A percentile compares a stretch with the other conserved stretches of the same genome.
These are phyloP conservation scores for Aquatica leii DNA, from an alignment of 2,888 invertebrate species.

Conservation along the genomic window DNA sequence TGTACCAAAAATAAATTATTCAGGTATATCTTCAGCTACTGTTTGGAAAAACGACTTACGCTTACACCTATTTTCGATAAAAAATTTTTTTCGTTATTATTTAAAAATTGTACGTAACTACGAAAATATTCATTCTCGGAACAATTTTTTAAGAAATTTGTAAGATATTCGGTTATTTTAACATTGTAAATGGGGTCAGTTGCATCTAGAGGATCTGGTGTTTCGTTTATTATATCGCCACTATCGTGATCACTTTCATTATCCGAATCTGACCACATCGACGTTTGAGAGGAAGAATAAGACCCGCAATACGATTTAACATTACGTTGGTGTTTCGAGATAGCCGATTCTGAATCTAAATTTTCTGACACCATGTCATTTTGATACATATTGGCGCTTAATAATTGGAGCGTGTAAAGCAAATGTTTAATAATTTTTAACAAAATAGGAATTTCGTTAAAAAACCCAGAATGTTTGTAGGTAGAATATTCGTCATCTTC, in stretches of 20 bases:
- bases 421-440: conserved; percentile 25
- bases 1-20: too few species aligned
- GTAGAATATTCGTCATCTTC: neutral
- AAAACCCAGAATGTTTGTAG: neutral
- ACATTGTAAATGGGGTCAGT: conserved; percentile 31
- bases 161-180: conserved; percentile 20
- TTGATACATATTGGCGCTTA: neutral
- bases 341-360: neutral
- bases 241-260: conserved; percentile 3
- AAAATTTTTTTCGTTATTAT: conserved; percentile 14
- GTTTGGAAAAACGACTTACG: too few species aligned
- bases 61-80: conserved; percentile 8
- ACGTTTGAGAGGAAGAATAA: neutral
- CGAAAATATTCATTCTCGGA: conserved; percentile 16
- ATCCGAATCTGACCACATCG: conserved; percentile 9
- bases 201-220: conserved; percentile 20
- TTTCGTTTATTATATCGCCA: neutral
- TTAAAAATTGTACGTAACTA: conserved; percentile 16
- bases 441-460: conserved; percentile 21
- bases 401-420: conserved; percentile 7
- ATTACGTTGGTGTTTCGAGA: neutral
- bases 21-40: too few species aligned
- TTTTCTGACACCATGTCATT: conserved; percentile 12
- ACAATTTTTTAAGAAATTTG: conserved; percentile 23
- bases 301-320: neutral